Base-by-base conservation (phyloP, 1,140 invertebrate genomes). In the Drosophila ironensis region DNA sequence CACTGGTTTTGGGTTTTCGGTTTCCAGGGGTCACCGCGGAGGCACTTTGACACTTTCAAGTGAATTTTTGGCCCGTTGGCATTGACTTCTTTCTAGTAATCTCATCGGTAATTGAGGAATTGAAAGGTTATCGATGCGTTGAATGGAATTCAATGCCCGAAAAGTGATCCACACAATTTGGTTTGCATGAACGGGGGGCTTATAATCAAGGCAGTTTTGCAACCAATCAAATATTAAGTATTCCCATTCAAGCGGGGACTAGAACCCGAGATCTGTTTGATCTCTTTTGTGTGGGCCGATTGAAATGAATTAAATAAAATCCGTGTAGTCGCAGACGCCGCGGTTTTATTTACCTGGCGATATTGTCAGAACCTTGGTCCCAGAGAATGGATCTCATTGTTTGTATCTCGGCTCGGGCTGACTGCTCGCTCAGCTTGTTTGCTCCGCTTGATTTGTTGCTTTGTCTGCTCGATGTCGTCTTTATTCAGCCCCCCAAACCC, bases 21-120 rank as follows among this genome's bases (percentile, higher is more conserved):
- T 45, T 44, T 12, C 8, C 33, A 20, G 44, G 27, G 44, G 46
- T 19, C 20, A 50, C 3, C n/a, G 12, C 12, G 2, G 12, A 16
- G 2, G 7, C 7, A n/a, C n/a, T n/a, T 22, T 47, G 45, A 47
- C 45, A 47, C 16, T 47, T 33, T 11, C 8, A 6, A 27, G 19
- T 45, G 42, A 22, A 19, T 22, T 24, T 38, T 17, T 9, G 12
- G 2, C 9, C n/a, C 19, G 48, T 41, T 48, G 51, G 17, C 51
- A 54, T 54, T 54, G 51, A 54, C 51, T 6, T 8, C 8, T 7
- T n/a, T 3, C n/a, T n/a, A n/a, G n/a, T n/a, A n/a, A n/a, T n/a
- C n/a, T n/a, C n/a, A n/a, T n/a, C n/a, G n/a, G n/a, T n/a, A n/a
- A n/a, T 3, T n/a, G 3, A 4, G 2, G 7, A 52, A 45, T 16